Conservation (phyloP, 1,140 invertebrate species). For the Cotesia chilonis region DNA sequence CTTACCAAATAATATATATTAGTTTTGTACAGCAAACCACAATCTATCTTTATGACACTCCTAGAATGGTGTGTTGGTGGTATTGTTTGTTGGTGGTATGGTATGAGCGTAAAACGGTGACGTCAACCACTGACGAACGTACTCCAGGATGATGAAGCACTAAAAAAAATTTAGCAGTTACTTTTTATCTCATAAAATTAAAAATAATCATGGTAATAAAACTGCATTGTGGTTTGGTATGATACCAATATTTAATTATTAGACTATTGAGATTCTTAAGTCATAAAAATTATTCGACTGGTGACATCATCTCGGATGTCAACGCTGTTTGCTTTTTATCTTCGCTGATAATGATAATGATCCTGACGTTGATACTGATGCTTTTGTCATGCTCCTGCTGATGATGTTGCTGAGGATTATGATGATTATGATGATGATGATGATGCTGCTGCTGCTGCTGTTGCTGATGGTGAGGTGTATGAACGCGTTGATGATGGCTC, state of each 20-base stretch:
- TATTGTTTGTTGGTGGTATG: too few relatives aligned
- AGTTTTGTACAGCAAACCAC: not conserved
- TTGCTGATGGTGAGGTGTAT: slow-evolving; percentile 21
- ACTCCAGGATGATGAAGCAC: not conserved
- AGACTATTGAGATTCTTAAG: too few relatives aligned
- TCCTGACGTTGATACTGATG: too few relatives aligned
- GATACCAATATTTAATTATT: too few relatives aligned
- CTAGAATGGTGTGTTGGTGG: not conserved
- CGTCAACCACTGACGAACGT: slow-evolving; percentile 13
- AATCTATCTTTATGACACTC: not conserved
- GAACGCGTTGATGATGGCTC: slow-evolving; percentile 55
- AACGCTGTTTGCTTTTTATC: too few relatives aligned
- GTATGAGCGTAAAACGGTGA: not conserved
- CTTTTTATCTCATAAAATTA: not conserved
- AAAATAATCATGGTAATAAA: not conserved
- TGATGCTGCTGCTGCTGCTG: slow-evolving; percentile 8
- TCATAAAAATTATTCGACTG: not conserved
- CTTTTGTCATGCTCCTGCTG: not conserved
- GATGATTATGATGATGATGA: slow-evolving; percentile 3
- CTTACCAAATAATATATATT: not conserved
- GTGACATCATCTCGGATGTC: slow-evolving; percentile 6
- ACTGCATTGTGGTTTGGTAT: too few relatives aligned
- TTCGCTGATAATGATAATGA: too few relatives aligned
- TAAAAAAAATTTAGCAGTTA: not conserved
- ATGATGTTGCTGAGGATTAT: not conserved